Evolutionary conservation across 2,888 invertebrate species (phyloP), one percentile per base, ranked within the genome.

Genomic region (Schizaphis graminum): DNA sequence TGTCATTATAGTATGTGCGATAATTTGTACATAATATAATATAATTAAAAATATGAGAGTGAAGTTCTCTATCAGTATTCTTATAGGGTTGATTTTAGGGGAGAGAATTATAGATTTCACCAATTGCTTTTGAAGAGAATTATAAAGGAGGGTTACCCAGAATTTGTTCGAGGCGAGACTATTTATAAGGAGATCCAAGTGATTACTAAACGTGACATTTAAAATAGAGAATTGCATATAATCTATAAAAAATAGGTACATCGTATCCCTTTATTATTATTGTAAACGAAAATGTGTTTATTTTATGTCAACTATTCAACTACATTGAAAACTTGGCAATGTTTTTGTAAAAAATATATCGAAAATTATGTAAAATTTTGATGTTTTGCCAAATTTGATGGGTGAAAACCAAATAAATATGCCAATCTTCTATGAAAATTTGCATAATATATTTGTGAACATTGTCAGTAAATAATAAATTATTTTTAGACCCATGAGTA

Each of bases 401-500:
- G 87, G 86, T 61, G 49, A 85, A 41, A 61, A 49, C 86, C 21
- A 44, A 93, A 85, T 57, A 94, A 47, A 94, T 90, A 94, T 90
- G 94, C 94, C 94, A 91, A 91, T 91, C 84, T 24, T 35, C 84
- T 26, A 67, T 41, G 61, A 90, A 94, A 87, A 91, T 86, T 53
- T 84, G n/a, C 56, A 49, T 16, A 77, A 41, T 90, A 41, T 90
- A 86, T 90, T 90, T 85, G 41, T n/a, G 90, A 61, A 91, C 90
- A 86, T 90, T 49, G 91, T 90, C 67, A 21, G 49, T 90, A 61
- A 44, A 87, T 41, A 86, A 94, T 49, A 87, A 86, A 94, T 86
- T 94, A 94, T 94, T 86, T 94, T 94, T 94, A 94, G 94, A 94
- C 86, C 57, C 28, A 85, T 61, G 28, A 87, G 87, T 35, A 94